A percentile compares a stretch with the other conserved stretches of the same genome.
phyloP scores from a whole-genome alignment of 2,797 vertebrate genomes.

The Megalops cyprinoides region DNA sequence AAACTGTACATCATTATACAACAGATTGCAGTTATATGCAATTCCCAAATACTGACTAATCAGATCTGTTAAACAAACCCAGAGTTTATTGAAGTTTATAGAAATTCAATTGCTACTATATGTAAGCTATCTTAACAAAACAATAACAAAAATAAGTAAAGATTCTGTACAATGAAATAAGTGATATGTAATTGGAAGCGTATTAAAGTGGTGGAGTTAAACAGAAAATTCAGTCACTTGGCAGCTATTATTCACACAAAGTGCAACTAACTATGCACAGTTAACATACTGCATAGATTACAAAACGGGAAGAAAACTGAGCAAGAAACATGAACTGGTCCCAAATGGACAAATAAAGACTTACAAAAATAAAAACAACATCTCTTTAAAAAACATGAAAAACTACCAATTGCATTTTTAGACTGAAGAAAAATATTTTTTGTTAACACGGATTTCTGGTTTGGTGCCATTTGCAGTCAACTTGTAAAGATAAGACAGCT shows the following conservation, averaged over 20 bases:
- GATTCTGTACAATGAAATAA: conserved; percentile 14
- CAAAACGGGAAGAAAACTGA: conserved; percentile 60
- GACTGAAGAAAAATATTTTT: conserved; percentile 54
- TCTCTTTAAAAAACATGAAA: conserved; percentile 59
- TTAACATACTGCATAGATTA: conserved; percentile 59
- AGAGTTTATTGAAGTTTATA: conserved; percentile 43
- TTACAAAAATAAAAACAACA: conserved; percentile 62
- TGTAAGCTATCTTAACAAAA: conserved; percentile 11
- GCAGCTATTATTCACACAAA: conserved; percentile 63
- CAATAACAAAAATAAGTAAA: conserved; percentile 15
- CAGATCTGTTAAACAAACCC: conserved; percentile 1
- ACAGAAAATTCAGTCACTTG: conserved; percentile 44
- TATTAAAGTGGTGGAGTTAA: conserved; percentile 1
- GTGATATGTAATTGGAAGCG: conserved; percentile 17
- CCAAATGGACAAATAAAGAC: conserved; percentile 58
- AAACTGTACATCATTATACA: conserved; percentile 2
- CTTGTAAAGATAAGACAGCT: conserved; percentile 31
- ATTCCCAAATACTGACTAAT: conserved; percentile 25
- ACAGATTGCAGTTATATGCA: conserved; percentile 26
- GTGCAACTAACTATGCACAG: conserved; percentile 60
- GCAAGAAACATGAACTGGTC: conserved; percentile 51
- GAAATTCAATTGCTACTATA: conserved; percentile 37
- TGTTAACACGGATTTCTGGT: conserved; percentile 36
- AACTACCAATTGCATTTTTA: conserved; percentile 57
- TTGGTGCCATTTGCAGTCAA: conserved; percentile 34